These are phyloP conservation scores for Astyanax mexicanus DNA, from an alignment of 2,797 vertebrate species.

Conservation along the genomic window DNA sequence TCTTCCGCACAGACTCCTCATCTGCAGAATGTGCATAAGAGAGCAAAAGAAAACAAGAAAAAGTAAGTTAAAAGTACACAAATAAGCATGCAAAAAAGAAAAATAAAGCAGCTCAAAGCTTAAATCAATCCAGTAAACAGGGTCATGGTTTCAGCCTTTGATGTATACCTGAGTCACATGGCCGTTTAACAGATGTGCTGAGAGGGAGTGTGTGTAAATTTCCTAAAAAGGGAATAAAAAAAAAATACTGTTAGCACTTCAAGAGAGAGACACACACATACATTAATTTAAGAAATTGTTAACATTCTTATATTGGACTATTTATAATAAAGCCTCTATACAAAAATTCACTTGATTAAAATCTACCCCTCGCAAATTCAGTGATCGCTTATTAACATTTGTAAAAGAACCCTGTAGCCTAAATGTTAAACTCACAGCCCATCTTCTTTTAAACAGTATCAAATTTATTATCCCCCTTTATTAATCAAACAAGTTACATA, in stretches of 20 bases:
- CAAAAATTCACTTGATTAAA: no score
- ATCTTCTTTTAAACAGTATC: neutral
- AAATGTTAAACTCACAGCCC: neutral
- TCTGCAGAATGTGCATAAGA: constrained; percentile 90
- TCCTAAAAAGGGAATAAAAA: constrained; percentile 70
- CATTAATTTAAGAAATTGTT: no score
- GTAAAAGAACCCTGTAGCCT: neutral
- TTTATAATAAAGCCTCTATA: no score
- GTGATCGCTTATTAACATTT: neutral
- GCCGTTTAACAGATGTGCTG: constrained; percentile 92
- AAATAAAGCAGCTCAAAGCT: neutral
- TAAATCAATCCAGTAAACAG: neutral
- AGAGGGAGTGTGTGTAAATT: constrained; percentile 88
- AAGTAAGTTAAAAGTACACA: neutral
- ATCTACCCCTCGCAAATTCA: no score
- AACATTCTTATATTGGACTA: no score
- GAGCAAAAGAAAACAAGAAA: neutral
- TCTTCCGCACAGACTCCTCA: constrained; percentile 89
- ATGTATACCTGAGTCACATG: constrained; percentile 87
- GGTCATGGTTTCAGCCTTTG: neutral
- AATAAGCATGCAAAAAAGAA: neutral
- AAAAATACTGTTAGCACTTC: neutral
- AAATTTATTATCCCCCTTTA: neutral
- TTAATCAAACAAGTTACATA: neutral
- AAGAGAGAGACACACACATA: no score